Evolutionary conservation across 2,113 vertebrate genomes (phyloP), one percentile per base, ranked within the genome.

Genomic region (Dasyprocta punctata): DNA sequence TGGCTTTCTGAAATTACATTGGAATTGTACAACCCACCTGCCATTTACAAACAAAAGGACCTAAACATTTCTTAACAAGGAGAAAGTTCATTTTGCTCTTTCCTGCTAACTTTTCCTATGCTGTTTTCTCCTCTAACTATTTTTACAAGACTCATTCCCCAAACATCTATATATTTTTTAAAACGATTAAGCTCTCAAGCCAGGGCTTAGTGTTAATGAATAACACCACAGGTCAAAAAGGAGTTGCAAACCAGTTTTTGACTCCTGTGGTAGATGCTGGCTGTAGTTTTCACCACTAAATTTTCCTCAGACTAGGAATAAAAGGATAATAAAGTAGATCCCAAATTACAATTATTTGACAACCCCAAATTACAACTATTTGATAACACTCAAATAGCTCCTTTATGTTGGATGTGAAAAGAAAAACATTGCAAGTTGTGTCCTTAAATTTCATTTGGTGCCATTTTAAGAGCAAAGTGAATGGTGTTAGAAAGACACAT

Each of bases 1-100:
- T 83, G 94, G 69, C 47, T 98, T 92, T 96, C 92, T 96, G 96
- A 98, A 98, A 98, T 98, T 97, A 97, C 96, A 96, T 28, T 95
- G 94, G 81, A 96, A 97, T 97, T 82, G 92, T 95, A 85, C 69
- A 96, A 60, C 86, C 92, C 85, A 93, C 94, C 93, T 95, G 97
- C 94, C 12, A 63, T 49, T 97, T 93, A 78, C 78, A 92, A 97
- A 97, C 86, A 90, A 90, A 98, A 93, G 83, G 30, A 41, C 94
- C 88, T 80, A 96, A 95, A 81, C 80, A 52, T 82, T 89, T 96
- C 86, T 75, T 82, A 82, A 92, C 73, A 69, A 84, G 63, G 95
- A 93, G 88, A 83, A 89, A 98, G 93, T 95, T 94, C 24, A 11
- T 92, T 81, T 58, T 54, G 56, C 11, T 28, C 52, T 97, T 92